Conservation (phyloP, 2,113 vertebrate species). For the Phylloscopus trochiloides region DNA sequence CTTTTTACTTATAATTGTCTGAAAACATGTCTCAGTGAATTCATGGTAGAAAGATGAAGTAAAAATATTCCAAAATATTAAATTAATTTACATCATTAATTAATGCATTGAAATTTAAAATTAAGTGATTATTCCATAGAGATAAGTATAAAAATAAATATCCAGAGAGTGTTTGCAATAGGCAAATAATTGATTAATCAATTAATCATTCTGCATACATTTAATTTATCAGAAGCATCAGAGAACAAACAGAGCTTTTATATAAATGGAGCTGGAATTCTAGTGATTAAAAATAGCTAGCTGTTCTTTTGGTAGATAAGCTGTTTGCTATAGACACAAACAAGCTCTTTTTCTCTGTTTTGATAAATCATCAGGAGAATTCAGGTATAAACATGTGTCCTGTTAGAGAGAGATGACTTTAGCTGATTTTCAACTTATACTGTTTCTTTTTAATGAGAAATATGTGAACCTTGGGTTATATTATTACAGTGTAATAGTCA, state of each 20-base stretch:
- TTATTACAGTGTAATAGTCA: background rate
- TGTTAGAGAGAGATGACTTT: background rate
- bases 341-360: background rate
- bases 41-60: background rate
- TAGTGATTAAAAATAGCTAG: conserved; percentile 25
- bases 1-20: background rate
- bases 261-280: background rate
- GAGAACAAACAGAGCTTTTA: background rate
- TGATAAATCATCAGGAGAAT: background rate
- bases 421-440: background rate
- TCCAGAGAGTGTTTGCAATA: background rate
- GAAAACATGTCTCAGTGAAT: background rate
- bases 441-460: background rate
- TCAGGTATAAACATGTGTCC: background rate
- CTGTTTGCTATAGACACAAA: background rate
- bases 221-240: conserved; percentile 27
- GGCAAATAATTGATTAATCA: conserved; percentile 49
- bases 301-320: background rate
- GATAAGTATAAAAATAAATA: conserved; percentile 26
- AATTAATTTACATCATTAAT: background rate
- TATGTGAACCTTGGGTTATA: background rate
- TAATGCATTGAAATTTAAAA: background rate
- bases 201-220: conserved; percentile 39
- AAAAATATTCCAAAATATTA: background rate
- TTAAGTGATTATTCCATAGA: background rate